Base-by-base conservation (phyloP, 2,113 vertebrate genomes). In the Plotosus lineatus region DNA sequence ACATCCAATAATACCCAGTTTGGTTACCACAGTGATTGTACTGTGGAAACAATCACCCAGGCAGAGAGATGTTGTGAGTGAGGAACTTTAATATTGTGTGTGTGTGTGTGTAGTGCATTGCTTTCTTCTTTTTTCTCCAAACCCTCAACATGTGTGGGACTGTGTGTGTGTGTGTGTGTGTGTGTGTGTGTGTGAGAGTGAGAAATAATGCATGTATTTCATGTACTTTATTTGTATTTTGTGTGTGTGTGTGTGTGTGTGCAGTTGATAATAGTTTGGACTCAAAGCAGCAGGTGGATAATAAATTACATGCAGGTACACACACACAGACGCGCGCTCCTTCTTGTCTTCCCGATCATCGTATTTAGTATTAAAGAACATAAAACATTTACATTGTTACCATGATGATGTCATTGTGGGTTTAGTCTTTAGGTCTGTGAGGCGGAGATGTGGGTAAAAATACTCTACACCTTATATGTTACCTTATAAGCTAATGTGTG, bases 1-100 rank as follows among this genome's bases (percentile, higher is more conserved):
- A 74, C 81, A 36, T 60, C 85, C 68, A 86, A 85, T 89, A 89
- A 88, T 68, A 80, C 88, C 71, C 89, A 89, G 77, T 75, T 81
- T 79, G 71, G 17, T 76, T 55, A 63, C 86, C 86, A 82, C 80
- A 90, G 86, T 85, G 74, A 80, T 85, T 78, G 81, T 86, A 75
- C 90, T 73, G 83, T 84, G 89, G 84, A 89, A 51, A 79, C 83
- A 81, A 81, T 86, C 7, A 17, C 9, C 77, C 74, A 90, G 88
- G 84, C 88, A 77, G 86, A 89, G 84, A 91, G 89, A n/a, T n/a
- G n/a, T 89, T 89, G 94, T 95, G 93, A 94, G 94, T 93, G 93
- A 90, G 80, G 28, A 33, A 36, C 69, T 50, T 5, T 50, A 12
- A 31, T 19, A 8, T 28, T 44, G 66, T 69, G 66, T 17, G 36